These are phyloP conservation scores for Thryonomys swinderianus DNA, from an alignment of 2,113 vertebrate species.

Conservation along the genomic window DNA sequence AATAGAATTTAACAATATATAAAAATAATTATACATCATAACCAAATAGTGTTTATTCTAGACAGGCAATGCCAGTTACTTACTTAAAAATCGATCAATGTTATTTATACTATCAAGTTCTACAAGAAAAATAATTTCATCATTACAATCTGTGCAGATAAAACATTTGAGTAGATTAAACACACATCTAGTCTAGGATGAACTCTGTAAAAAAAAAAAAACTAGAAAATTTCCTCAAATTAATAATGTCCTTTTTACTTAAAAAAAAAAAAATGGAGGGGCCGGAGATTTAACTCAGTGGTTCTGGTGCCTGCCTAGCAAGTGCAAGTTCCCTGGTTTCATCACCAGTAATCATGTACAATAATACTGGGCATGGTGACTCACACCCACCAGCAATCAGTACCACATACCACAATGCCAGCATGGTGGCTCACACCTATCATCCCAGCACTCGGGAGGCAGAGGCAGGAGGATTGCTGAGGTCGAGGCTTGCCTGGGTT, in stretches of 20 bases:
- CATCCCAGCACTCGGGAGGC: too few relatives aligned
- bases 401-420: too few relatives aligned
- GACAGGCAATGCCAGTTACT: background rate
- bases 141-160: background rate
- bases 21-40: background rate
- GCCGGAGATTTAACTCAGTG: too few relatives aligned
- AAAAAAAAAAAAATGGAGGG: too few relatives aligned
- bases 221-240: background rate
- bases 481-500: too few relatives aligned
- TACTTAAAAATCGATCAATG: background rate
- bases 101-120: background rate
- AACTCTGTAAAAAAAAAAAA: background rate
- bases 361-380: too few relatives aligned
- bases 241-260: background rate
- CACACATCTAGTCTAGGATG: background rate
- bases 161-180: background rate
- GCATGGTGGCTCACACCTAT: too few relatives aligned
- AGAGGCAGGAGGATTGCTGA: too few relatives aligned
- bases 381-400: too few relatives aligned
- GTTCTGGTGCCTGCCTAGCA: too few relatives aligned
- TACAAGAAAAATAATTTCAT: background rate
- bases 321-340: too few relatives aligned
- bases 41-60: background rate
- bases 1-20: background rate
- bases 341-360: too few relatives aligned